Evolutionary conservation across 1,140 invertebrate species (phyloP), one percentile per base, ranked within the genome.

Genomic region (Musca vetustissima): DNA sequence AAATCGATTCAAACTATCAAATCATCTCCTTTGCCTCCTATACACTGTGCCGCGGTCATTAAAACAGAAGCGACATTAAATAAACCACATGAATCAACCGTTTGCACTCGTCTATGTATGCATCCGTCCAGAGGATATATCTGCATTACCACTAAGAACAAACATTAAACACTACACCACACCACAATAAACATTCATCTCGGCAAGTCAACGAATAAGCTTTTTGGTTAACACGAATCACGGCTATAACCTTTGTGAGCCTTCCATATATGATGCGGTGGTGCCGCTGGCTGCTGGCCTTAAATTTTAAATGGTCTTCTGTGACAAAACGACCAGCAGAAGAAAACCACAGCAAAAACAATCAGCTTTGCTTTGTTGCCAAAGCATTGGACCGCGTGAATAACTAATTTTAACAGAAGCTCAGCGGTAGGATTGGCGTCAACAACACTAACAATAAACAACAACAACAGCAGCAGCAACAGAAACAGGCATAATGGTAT

Each of bases 391-490:
- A 55, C 61, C 68, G 68, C 69, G 69, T 61, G 69, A 70, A 70
- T 67, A 70, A 70, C 69, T 70, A 70, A 70, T 70, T 67, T 67
- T 65, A 70, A 70, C 64, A 55, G 55, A 70, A 70, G 64, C 53
- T 50, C 53, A 43, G 36, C 36, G 11, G 36, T 43, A 43, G 36
- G 36, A 9, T 43, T 43, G 36, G 36, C 36, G 36, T 43, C 11
- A 43, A 43, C 36, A 43, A 43, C 28, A 36, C 47, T 43, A 25
- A 25, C 24, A 55, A 65, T 14, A 53, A 65, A 24, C 67, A 17
- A 0, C n/a, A 28, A 43, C 21, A 68, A 49, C 53, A 64, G 49
- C 48, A n/a, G n/a, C n/a, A n/a, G n/a, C n/a, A n/a, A n/a, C n/a
- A n/a, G n/a, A n/a, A 50, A 61, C 43, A 43, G 36, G 36, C 36